A percentile compares a stretch with the other conserved stretches of the same genome.
These are phyloP conservation scores for Thysanoteuthis rhombus DNA, from an alignment of 2,888 invertebrate genomes.

Conservation along the genomic window DNA sequence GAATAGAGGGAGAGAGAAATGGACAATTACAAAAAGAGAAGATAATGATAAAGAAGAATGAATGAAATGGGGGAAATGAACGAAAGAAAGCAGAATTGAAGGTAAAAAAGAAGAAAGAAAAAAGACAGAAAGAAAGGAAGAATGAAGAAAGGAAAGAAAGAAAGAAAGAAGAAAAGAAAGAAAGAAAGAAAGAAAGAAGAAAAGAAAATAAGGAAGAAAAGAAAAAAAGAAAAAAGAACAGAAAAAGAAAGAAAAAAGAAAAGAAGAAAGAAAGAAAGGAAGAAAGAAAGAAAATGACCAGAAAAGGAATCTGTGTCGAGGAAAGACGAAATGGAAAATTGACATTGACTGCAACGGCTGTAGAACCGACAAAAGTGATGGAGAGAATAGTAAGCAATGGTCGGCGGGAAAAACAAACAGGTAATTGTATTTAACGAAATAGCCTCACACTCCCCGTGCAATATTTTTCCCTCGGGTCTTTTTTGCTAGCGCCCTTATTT, in stretches of 20 bases:
- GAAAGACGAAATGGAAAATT: background rate
- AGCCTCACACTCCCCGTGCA: background rate
- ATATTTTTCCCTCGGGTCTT: background rate
- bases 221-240: background rate
- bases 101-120: background rate
- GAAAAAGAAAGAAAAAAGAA: background rate
- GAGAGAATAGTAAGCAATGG: background rate
- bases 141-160: background rate
- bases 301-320: too few relatives aligned
- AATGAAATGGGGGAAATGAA: background rate
- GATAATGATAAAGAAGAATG: background rate
- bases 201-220: background rate
- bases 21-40: background rate
- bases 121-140: background rate
- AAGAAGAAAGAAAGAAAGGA: background rate
- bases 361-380: too few relatives aligned
- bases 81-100: background rate
- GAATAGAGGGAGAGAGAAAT: background rate
- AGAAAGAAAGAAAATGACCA: background rate
- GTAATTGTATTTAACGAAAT: background rate
- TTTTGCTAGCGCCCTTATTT: background rate
- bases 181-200: background rate
- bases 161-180: background rate
- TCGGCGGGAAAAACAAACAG: background rate
- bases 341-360: too few relatives aligned